Base-by-base conservation (phyloP, 2,113 vertebrate species). In the Benitochromis conjunctus region DNA sequence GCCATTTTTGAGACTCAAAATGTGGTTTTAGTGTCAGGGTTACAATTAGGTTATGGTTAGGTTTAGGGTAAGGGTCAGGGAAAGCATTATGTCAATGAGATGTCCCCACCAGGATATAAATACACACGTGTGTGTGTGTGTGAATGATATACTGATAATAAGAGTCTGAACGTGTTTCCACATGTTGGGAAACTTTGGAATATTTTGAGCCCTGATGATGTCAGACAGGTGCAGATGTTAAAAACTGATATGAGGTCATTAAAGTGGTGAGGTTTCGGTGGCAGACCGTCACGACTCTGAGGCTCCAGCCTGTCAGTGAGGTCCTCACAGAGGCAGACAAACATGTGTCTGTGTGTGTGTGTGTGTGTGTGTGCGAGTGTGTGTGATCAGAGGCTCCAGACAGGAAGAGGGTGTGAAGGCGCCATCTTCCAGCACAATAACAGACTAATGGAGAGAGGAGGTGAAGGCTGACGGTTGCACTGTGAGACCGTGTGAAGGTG, bases 371-470 rank as follows among this genome's bases (percentile, higher is more conserved):
- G 79, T 6, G 57, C 64, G 31, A 48, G 43, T 55, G 79, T 14
- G 43, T 24, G 43, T 26, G 79, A 9, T 36, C 38, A 66, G 62
- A 14, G 81, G 62, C 69, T 92, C 64, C 89, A 92, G 82, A 87
- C 91, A 91, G 92, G 88, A 89, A 87, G 83, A 54, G 62, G 62
- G 36, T 38, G 14, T 54, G 62, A 56, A 43, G 87, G 88, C 89
- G 78, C 88, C 84, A 19, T 81, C 56, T 60, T 55, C 10, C 60
- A 74, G 56, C 6, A 90, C 86, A 89, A 84, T 79, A 89, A 77
- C 76, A 87, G 3, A 85, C 69, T 82, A 85, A 79, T 74, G 54
- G 38, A 60, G 55, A 9, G 38, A 41, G 34, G 74, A 56, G 21
- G 43, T 69, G 12, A 69, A 43, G 76, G n/a, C 54, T 41, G 79